phyloP scores from a whole-genome alignment of 2,113 vertebrate species.

The Oryzias melastigma region DNA sequence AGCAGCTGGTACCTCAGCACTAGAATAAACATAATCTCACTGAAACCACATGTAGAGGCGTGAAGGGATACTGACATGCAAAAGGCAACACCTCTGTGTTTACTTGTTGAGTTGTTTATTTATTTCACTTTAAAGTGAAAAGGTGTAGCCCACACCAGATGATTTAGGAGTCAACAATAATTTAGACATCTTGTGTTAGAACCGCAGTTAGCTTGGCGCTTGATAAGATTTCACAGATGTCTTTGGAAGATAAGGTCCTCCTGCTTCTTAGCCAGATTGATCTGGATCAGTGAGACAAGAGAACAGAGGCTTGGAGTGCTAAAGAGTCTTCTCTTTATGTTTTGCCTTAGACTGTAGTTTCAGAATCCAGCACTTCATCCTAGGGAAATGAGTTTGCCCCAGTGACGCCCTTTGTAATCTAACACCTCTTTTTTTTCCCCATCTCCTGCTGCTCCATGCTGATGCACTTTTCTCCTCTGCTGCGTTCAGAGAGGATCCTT shows the following conservation, averaged over 20 bases:
- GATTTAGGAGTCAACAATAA: conserved; percentile 32
- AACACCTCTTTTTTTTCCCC: conserved; percentile 48
- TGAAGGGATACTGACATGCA: conserved; percentile 27
- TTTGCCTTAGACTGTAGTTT: conserved; percentile 35
- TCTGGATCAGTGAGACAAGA: conserved; percentile 12
- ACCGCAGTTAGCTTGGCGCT: conserved; percentile 13
- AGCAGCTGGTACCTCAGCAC: conserved; percentile 15
- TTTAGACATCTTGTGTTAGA: conserved; percentile 37
- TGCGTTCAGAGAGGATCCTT: conserved; percentile 47
- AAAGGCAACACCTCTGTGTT: conserved; percentile 47
- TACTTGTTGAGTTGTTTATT: conserved; percentile 3
- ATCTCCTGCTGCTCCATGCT: conserved; percentile 33
- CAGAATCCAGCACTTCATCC: conserved; percentile 25
- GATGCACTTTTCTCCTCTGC: conserved; percentile 49
- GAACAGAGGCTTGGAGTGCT: not conserved
- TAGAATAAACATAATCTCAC: conserved; percentile 42
- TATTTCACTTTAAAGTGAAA: conserved; percentile 31
- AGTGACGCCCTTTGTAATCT: conserved; percentile 45
- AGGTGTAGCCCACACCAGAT: conserved; percentile 31
- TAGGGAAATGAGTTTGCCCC: conserved; percentile 30
- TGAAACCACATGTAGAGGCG: conserved; percentile 37
- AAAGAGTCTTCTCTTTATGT: conserved; percentile 16
- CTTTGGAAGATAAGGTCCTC: conserved; percentile 20
- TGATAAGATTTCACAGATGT: too few species aligned
- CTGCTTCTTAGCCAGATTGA: conserved; percentile 1